Base-by-base conservation (phyloP, 2,113 vertebrate genomes). In the Peromyscus polionotus region DNA sequence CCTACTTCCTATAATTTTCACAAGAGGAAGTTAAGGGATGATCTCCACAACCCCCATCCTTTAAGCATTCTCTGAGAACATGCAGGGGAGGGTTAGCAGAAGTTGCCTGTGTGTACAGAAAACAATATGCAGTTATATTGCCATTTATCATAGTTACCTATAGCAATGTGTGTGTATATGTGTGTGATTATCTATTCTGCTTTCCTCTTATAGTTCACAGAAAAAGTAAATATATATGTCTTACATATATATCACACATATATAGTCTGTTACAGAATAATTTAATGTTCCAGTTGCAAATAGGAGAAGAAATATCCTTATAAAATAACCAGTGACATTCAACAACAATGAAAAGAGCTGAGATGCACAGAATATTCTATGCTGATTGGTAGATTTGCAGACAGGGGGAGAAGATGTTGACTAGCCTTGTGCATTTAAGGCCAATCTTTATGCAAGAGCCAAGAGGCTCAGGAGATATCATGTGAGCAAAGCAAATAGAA, bases 311-410 rank as follows among this genome's bases (percentile, higher is more conserved):
- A 94, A 88, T 90, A 80, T 26, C n/a, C 51, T 95, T 96, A 85
- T 76, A 94, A 97, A 96, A 87, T 48, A 95, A 86, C 94, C 81
- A 95, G 61, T 75, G 94, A 89, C 95, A 91, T 54, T 96, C 95
- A 96, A 94, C 94, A 97, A 94, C 93, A 94, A 77, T 94, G 45
- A 93, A 93, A 95, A 97, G 75, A 95, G 95, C 97, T 97, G 94
- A 97, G 77, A 73, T 95, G 81, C 51, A 79, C 95, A 96, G 72
- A 96, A 92, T 96, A 95, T 97, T 92, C 68, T 70, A 86, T 97
- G 95, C 88, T 97, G 90, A 93, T 96, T 91, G 92, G 81, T 95
- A 93, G 80, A 95, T 96, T 93, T 97, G 73, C 79, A 96, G 96
- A 93, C 95, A 94, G 88, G 84, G 80, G 67, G 45, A 93, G 93